Conservation (phyloP, 1,140 invertebrate species). For the Pseudobourletiella spinata region DNA sequence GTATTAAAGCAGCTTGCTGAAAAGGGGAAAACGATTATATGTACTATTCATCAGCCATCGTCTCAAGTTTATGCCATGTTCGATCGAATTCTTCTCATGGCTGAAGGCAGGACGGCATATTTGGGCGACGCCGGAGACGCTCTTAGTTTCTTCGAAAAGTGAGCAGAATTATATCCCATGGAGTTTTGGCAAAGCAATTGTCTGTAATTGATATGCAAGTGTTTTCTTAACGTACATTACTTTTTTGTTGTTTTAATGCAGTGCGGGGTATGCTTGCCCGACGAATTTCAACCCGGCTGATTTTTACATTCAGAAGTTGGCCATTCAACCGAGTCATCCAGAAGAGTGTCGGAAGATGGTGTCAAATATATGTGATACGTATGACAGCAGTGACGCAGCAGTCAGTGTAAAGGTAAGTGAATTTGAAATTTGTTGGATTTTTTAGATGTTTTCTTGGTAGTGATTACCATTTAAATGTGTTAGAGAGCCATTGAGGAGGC, state of each 20-base stretch:
- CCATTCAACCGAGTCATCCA: conserved; percentile 75
- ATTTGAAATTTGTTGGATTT: not conserved
- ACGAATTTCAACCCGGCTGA: conserved; percentile 58
- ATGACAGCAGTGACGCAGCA: conserved; percentile 54
- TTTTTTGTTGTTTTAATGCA: conserved; percentile 40
- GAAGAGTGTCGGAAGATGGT: conserved; percentile 44
- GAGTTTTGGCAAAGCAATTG: too few relatives aligned
- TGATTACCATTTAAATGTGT: not conserved
- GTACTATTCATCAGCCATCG: conserved; percentile 93
- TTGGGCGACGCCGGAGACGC: conserved; percentile 67
- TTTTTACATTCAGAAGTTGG: conserved; percentile 81
- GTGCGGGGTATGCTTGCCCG: conserved; percentile 52
- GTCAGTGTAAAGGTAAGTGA: conserved; percentile 24
- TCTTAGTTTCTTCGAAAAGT: conserved; percentile 68
- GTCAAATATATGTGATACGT: conserved; percentile 57
- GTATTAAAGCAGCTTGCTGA: conserved; percentile 67
- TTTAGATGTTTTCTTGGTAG: not conserved
- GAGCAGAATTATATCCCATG: too few relatives aligned
- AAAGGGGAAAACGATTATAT: conserved; percentile 82
- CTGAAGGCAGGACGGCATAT: conserved; percentile 84
- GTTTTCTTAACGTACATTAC: not conserved
- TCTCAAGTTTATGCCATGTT: conserved; percentile 89
- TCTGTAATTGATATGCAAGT: not conserved
- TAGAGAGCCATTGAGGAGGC: not conserved
- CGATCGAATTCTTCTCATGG: conserved; percentile 82